These are phyloP conservation scores for Megalops cyprinoides DNA, from an alignment of 2,797 vertebrate species.

Conservation along the genomic window DNA sequence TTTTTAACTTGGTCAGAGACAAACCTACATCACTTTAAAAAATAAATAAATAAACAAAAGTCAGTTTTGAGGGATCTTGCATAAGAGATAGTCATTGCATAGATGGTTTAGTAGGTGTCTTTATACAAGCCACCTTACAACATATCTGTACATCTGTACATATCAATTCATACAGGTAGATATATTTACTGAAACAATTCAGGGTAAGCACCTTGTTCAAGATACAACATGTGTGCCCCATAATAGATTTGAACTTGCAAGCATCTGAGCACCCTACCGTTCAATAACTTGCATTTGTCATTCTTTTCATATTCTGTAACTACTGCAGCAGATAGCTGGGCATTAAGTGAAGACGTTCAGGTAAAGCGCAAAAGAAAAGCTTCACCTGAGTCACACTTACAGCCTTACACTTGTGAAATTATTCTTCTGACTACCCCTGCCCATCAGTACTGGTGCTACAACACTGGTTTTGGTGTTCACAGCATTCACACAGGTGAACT, in stretches of 20 bases:
- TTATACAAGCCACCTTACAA: neutral
- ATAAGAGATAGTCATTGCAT: neutral
- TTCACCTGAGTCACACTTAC: neutral
- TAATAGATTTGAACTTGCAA: neutral
- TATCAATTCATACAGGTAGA: neutral
- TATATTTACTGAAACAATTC: neutral
- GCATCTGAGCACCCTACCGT: neutral
- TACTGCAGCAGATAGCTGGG: too few species aligned
- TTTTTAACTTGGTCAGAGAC: too few species aligned
- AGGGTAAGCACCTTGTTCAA: neutral
- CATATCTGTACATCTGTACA: neutral
- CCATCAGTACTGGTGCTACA: too few species aligned
- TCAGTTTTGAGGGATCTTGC: neutral
- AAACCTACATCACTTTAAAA: too few species aligned
- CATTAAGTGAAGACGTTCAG: too few species aligned
- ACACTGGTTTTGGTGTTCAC: too few species aligned
- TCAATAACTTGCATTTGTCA: neutral
- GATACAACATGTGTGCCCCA: neutral
- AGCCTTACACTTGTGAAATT: too few species aligned
- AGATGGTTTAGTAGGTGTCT: neutral
- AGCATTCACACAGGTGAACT: neutral
- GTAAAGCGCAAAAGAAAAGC: neutral
- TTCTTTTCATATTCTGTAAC: neutral
- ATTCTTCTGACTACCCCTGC: too few species aligned
- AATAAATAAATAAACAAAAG: too few species aligned